These are phyloP conservation scores for Pectinophora gossypiella DNA, from an alignment of 1,140 invertebrate genomes.

Conservation along the genomic window DNA sequence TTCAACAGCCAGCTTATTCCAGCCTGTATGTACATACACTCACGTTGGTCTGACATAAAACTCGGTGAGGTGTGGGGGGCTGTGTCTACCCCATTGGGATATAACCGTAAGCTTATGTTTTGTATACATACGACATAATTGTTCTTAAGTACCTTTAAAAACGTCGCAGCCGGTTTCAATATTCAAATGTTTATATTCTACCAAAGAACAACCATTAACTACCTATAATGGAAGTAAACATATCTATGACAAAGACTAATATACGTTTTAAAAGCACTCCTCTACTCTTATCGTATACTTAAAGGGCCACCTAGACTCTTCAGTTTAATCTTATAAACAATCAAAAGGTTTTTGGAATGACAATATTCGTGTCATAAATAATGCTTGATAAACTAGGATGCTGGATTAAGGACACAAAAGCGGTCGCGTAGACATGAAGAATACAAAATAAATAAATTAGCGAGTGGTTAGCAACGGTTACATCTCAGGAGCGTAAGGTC, in stretches of 20 bases:
- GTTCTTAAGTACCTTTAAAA: too few species aligned
- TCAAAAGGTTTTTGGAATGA: background rate
- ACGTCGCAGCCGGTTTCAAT: too few species aligned
- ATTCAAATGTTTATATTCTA: too few species aligned
- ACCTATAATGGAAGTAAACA: background rate
- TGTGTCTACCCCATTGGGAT: too few species aligned
- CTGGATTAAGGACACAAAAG: constrained; percentile 11
- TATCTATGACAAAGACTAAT: background rate
- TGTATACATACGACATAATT: too few species aligned
- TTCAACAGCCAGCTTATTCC: too few species aligned
- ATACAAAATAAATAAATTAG: constrained; percentile 33
- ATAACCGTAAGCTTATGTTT: too few species aligned
- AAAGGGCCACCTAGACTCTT: constrained; percentile 33
- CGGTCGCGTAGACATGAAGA: constrained; percentile 11
- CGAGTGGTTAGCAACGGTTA: constrained; percentile 18
- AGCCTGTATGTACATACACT: too few species aligned
- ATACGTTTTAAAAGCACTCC: constrained; percentile 15
- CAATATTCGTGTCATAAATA: background rate
- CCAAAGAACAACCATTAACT: too few species aligned
- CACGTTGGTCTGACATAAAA: too few species aligned
- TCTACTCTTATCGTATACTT: constrained; percentile 39
- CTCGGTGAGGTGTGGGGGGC: too few species aligned
- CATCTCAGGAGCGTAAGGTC: constrained; percentile 46
- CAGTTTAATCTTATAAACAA: background rate
- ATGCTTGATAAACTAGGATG: background rate